Evolutionary conservation across 2,888 invertebrate species (phyloP), one percentile per base, ranked within the genome.

Genomic region (Epinotia bilunana): DNA sequence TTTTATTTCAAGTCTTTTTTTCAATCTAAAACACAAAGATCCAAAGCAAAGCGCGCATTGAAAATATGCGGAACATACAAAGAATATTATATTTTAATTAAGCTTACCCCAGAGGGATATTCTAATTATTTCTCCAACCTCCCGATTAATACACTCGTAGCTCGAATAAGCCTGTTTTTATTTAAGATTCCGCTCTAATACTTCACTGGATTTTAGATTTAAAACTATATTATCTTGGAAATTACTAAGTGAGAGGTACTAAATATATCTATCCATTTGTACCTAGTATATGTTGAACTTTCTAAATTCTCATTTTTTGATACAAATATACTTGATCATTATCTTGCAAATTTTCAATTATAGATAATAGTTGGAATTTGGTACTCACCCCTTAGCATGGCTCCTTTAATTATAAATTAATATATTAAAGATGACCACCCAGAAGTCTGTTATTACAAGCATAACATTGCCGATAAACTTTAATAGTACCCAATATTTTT

Each of bases 21-120:
- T 28, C 23, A 55, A 71, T 55, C 71, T 65, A 23, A 53, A 60
- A 57, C 16, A 53, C 60, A 55, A 46, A 62, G 13, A 61, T 20
- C 49, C 33, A 28, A 61, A 75, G 68, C 33, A 28, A 61, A 75
- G 68, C 49, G 65, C 75, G 72, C 63, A 75, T 76, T 71, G 72
- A 77, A 77, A 77, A 77, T 79, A 77, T 77, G 77, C 76, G 77
- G 77, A 81, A 61, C 77, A 79, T 79, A 74, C 76, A 78, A 80
- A 77, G 80, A 83, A 82, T 82, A 82, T 83, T 78, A 81, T 78
- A 80, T 78, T 83, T 82, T 84, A 83, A 85, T 86, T 83, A 83
- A 82, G 79, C 79, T 73, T 76, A 60, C 77, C 80, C 76, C 74
- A 76, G 78, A 78, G 80, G 81, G 77, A 61, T 77, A 73, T 79